Percentiles rank a stretch among this genome's conserved stretches.
phyloP scores from a whole-genome alignment of 2,888 invertebrate species.

The Drosophila paramelanica region DNA sequence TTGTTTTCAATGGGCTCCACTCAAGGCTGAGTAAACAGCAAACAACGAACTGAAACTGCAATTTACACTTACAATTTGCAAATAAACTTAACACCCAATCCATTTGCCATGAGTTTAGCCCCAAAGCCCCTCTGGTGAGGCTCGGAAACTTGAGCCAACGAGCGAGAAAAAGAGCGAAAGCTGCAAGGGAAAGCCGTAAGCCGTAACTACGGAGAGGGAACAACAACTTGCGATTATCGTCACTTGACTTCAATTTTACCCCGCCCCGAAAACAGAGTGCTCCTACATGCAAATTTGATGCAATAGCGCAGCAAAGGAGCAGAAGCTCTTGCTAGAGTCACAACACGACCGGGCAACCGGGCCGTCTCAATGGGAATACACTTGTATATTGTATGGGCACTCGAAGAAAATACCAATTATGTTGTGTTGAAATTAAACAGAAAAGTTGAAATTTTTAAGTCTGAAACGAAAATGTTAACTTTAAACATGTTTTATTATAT shows the following conservation, averaged over 20 bases:
- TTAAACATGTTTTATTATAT: too few relatives aligned
- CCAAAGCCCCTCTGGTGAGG: conserved; percentile 15
- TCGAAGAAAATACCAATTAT: not conserved
- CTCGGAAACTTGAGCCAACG: conserved; percentile 4
- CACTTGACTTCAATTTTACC: conserved; percentile 69
- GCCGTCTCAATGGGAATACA: not conserved
- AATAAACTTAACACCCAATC: conserved; percentile 53
- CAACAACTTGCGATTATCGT: conserved; percentile 70
- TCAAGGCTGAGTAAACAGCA: conserved; percentile 34
- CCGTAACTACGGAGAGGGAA: conserved; percentile 5
- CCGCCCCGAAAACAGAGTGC: conserved; percentile 4
- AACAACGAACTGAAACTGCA: conserved; percentile 39
- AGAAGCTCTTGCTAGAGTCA: not conserved
- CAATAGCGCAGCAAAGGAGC: conserved; percentile 31
- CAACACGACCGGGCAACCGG: conserved; percentile 3
- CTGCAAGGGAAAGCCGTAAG: not conserved
- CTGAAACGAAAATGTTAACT: too few relatives aligned
- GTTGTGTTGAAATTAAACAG: not conserved
- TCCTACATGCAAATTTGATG: conserved; percentile 70
- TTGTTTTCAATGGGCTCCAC: conserved; percentile 55
- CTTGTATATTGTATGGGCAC: not conserved
- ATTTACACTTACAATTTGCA: conserved; percentile 68
- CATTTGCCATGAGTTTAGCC: conserved; percentile 63
- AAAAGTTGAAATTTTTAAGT: not conserved
- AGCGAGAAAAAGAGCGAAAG: not conserved